A percentile compares a stretch with the other conserved stretches of the same genome.
phyloP scores from a whole-genome alignment of 2,797 vertebrate genomes.

The Lemur catta region DNA sequence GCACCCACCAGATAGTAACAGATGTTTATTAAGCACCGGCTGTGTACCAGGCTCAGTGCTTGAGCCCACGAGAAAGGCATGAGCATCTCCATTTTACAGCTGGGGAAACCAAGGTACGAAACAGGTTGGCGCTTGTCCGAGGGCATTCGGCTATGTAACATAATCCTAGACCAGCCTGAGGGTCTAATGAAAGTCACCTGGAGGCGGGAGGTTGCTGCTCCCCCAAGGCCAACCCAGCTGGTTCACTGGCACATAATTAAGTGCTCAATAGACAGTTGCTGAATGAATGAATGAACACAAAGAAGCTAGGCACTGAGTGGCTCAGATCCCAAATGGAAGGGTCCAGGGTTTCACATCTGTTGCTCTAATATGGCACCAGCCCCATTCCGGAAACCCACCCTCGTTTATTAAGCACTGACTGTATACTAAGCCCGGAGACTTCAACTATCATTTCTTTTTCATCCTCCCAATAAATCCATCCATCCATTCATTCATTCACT shows the following conservation, averaged over 20 bases:
- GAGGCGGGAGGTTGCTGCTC: not conserved
- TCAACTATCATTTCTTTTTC: not conserved
- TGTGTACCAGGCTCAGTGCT: not conserved
- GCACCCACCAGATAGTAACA: not conserved
- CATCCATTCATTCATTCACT: too few relatives aligned
- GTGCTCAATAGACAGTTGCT: not conserved
- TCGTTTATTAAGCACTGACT: not conserved
- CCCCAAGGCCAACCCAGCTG: not conserved
- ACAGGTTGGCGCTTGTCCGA: not conserved
- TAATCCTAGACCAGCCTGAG: not conserved
- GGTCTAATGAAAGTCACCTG: not conserved
- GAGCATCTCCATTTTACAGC: not conserved
- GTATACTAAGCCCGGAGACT: not conserved
- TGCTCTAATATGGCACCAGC: too few relatives aligned
- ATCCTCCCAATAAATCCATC: not conserved
- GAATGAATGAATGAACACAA: not conserved
- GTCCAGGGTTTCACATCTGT: not conserved
- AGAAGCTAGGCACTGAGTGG: not conserved
- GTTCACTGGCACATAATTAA: not conserved
- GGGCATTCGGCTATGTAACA: not conserved
- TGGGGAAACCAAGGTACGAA: not conserved
- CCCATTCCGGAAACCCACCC: not conserved
- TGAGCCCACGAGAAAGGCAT: not conserved
- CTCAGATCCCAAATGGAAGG: not conserved
- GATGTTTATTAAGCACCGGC: not conserved